A percentile compares a stretch with the other conserved stretches of the same genome.
Evolutionary conservation across 1,140 invertebrate species (phyloP).

Genomic region (Catajapyx aquilonaris): DNA sequence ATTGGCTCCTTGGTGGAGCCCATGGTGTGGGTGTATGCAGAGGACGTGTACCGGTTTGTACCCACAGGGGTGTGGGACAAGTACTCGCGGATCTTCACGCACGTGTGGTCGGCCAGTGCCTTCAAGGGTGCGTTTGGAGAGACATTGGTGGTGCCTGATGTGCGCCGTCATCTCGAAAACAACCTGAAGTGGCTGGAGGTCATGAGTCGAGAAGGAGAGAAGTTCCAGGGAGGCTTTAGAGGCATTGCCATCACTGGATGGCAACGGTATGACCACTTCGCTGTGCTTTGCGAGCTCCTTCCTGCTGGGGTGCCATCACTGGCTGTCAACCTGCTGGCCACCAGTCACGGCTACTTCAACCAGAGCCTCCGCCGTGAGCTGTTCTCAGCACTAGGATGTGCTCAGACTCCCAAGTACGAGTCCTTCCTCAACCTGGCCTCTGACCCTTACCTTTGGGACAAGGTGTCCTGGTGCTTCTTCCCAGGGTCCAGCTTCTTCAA

Average conservation of each 20-base stretch:
- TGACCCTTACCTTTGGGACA: conserved; percentile 34
- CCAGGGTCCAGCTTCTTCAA: conserved; percentile 34
- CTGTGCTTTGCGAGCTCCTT: conserved; percentile 50
- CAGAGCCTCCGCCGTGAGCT: conserved; percentile 26
- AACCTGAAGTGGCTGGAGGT: conserved; percentile 48
- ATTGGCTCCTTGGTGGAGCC: conserved; percentile 24
- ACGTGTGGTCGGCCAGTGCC: conserved; percentile 80
- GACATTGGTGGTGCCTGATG: conserved; percentile 37
- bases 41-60: conserved; percentile 31
- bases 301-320: conserved; percentile 44
- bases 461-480: conserved; percentile 28
- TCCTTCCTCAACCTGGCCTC: conserved; percentile 28
- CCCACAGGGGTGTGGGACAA: conserved; percentile 44
- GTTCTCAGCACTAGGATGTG: conserved; percentile 31
- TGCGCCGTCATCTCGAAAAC: conserved; percentile 43
- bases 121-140: conserved; percentile 76
- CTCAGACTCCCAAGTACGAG: conserved; percentile 10
- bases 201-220: conserved; percentile 27
- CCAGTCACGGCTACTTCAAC: conserved; percentile 37
- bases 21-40: conserved; percentile 34
- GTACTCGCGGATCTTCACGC: conserved; percentile 57
- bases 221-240: conserved; percentile 33
- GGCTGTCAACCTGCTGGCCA: conserved; percentile 34
- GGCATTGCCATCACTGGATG: conserved; percentile 44
- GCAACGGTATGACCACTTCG: conserved; percentile 65